phyloP scores from a whole-genome alignment of 2,797 vertebrate species.

The Coendou prehensilis region DNA sequence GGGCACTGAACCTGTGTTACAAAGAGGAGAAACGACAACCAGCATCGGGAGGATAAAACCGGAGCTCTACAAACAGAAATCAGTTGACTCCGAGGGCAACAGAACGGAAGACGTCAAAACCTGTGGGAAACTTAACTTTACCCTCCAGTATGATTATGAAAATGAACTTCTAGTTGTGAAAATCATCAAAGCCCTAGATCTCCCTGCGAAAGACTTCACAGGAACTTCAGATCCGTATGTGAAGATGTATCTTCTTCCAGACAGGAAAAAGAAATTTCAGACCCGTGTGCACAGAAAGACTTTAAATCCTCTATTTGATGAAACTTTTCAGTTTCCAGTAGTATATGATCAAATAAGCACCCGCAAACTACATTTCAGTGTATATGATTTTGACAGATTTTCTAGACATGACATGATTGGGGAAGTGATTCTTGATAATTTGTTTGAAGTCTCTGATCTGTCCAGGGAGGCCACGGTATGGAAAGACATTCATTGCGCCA shows the following conservation, averaged over 20 bases:
- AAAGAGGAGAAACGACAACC: conserved; percentile 95
- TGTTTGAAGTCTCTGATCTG: conserved; percentile 98
- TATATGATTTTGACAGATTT: conserved; percentile 99
- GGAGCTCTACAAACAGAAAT: conserved; percentile 99
- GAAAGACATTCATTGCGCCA: conserved; percentile 98
- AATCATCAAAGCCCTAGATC: conserved; percentile 97
- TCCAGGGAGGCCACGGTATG: conserved; percentile 98
- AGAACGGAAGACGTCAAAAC: conserved; percentile 93
- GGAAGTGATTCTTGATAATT: conserved; percentile 98
- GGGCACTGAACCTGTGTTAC: conserved; percentile 91
- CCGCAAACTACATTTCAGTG: conserved; percentile 98
- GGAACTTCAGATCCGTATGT: conserved; percentile 99
- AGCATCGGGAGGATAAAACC: conserved; percentile 99
- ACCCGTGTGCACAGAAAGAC: conserved; percentile 99
- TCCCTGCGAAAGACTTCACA: conserved; percentile 98
- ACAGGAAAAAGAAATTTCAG: conserved; percentile 99
- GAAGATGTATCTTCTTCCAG: conserved; percentile 98
- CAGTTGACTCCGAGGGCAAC: conserved; percentile 96
- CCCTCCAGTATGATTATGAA: conserved; percentile 96
- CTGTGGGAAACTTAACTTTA: conserved; percentile 97
- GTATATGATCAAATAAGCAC: conserved; percentile 96
- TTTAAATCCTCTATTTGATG: conserved; percentile 96
- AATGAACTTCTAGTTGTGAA: conserved; percentile 95
- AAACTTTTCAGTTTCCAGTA: conserved; percentile 97
- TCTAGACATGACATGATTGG: conserved; percentile 99